Evolutionary conservation across 2,888 invertebrate genomes (phyloP).

Genomic region (Sphaeridia pumilis): DNA sequence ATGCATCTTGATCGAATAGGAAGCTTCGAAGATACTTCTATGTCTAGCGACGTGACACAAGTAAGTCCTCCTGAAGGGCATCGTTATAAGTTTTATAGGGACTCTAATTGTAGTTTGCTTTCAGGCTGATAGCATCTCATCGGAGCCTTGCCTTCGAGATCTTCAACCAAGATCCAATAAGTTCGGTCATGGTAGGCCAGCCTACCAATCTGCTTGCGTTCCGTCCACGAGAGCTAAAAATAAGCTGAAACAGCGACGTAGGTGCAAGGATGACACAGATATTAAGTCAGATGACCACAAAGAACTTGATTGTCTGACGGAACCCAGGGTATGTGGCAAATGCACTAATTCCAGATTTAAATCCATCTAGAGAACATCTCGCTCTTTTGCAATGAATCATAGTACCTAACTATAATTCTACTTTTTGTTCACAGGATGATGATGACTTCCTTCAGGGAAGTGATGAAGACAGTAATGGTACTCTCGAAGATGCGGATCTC

Average conservation of each 20-base stretch:
- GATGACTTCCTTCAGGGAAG: too few relatives aligned
- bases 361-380: too few relatives aligned
- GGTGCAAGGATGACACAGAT: constrained; percentile 5
- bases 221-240: constrained; percentile 18
- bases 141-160: constrained; percentile 29
- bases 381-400: too few relatives aligned
- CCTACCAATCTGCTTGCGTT: constrained; percentile 34
- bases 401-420: too few relatives aligned
- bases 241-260: constrained; percentile 17
- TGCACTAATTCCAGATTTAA: not conserved
- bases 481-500: not conserved
- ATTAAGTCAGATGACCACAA: not conserved
- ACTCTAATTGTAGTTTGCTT: constrained; percentile 5
- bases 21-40: constrained; percentile 34
- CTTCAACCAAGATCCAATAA: constrained; percentile 21
- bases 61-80: too few relatives aligned
- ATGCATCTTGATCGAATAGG: constrained; percentile 33
- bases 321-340: not conserved
- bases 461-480: too few relatives aligned
- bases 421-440: not conserved
- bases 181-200: constrained; percentile 34
- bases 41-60: constrained; percentile 32
- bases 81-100: too few relatives aligned
- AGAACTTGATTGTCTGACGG: too few relatives aligned
- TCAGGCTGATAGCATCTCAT: constrained; percentile 35